Base-by-base conservation (phyloP, 2,888 invertebrate species). In the Monochamus alternatus region DNA sequence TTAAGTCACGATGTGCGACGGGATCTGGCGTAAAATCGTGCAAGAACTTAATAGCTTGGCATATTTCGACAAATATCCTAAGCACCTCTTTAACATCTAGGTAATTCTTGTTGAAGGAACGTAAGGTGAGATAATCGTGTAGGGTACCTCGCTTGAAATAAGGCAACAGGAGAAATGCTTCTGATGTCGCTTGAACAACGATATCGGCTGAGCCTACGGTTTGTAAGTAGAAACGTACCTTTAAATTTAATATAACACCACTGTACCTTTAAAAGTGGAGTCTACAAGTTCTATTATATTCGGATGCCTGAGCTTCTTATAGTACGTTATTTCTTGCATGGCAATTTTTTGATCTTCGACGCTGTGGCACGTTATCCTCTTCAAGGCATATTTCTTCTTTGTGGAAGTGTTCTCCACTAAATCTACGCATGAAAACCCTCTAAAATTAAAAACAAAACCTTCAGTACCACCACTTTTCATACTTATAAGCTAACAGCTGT, bases 351-450 rank as follows among this genome's bases (percentile, higher is more conserved):
- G 94, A 87, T 96, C 96, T 80, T 94, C 94, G 75, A 92, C 90
- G 77, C 94, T 93, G 87, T 96, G 96, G 84, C 95, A 96, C n/a
- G 92, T 91, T 75, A 96, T 95, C 83, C 94, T 91, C 89, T 96
- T 96, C 62, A 96, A 89, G 5, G 96, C 96, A 89, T 92, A 95
- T 79, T 91, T 89, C 80, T 92, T 93, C 82, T 91, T 92, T 4
- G 92, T 93, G 47, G 90, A 81, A 1, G 89, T 86, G 85, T 95
- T 94, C 87, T 95, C 94, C 0, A 94, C 93, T 80, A 96, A 89
- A 84, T 94, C 94, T 68, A 96, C 95, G 65, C 93, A 92, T 85
- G 96, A 96, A 87, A 96, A 96, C 9, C 96, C 96, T 8, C 96
- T 96, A 87, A 67, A 90, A 89, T 80, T 75, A 47, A 47, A 47